Conservation (phyloP, 2,888 invertebrate genomes). For the Erebia aethiops region DNA sequence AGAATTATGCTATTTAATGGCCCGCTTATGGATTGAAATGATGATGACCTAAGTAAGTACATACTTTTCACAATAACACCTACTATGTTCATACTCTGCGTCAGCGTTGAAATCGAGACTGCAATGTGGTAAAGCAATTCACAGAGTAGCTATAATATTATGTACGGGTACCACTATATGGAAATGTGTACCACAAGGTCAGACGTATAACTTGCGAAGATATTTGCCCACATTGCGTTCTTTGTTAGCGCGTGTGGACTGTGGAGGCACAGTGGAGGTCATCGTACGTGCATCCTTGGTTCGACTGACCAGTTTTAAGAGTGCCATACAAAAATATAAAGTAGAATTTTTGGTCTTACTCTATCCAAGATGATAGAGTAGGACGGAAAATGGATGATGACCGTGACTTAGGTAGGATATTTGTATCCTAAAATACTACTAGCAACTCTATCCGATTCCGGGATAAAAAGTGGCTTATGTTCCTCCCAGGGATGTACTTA, state of each 20-base stretch:
- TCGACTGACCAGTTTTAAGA: not conserved
- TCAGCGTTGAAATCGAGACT: slow-evolving; percentile 6
- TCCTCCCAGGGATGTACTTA: no score
- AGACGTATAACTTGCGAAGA: not conserved
- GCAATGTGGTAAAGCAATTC: slow-evolving; percentile 2
- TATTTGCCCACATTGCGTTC: slow-evolving; percentile 24
- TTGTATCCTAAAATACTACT: no score
- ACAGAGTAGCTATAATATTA: not conserved
- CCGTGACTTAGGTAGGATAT: no score
- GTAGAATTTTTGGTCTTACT: no score
- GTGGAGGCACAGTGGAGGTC: slow-evolving; percentile 25
- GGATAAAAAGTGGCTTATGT: no score
- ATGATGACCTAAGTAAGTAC: no score
- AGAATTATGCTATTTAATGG: no score
- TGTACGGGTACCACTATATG: not conserved
- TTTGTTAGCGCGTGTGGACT: slow-evolving; percentile 23
- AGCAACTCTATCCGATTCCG: no score
- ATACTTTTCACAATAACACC: not conserved
- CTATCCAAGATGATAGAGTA: no score
- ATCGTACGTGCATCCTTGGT: slow-evolving; percentile 26
- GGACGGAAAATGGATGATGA: no score
- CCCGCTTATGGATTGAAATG: no score
- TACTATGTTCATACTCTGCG: not conserved
- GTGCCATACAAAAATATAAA: no score
- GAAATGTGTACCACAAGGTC: slow-evolving; percentile 23